Conservation (phyloP, 2,888 invertebrate genomes). For the Leptura quadrifasciata region DNA sequence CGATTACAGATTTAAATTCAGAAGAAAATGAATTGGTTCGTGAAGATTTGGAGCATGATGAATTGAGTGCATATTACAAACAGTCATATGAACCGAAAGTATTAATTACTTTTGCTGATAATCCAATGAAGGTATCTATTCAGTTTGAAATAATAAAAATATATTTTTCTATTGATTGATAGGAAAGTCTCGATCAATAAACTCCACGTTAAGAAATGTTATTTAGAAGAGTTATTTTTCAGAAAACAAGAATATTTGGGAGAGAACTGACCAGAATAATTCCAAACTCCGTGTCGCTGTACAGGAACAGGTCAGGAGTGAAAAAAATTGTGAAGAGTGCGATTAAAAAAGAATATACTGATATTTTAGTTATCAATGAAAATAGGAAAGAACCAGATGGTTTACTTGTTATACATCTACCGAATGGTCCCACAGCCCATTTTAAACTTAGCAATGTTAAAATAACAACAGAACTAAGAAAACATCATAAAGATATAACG, state of each 20-base stretch:
- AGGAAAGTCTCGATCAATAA: not conserved
- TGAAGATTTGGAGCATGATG: slow-evolving; percentile 88
- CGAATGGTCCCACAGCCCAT: slow-evolving; percentile 97
- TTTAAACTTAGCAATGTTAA: slow-evolving; percentile 95
- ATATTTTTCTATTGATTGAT: not conserved
- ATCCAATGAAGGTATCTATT: slow-evolving; percentile 81
- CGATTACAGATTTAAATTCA: slow-evolving; percentile 83
- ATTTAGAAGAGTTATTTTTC: slow-evolving; percentile 49
- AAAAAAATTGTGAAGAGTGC: slow-evolving; percentile 95
- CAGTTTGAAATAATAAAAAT: not conserved
- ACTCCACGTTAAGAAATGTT: not conserved
- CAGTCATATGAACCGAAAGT: slow-evolving; percentile 94
- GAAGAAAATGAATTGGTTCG: slow-evolving; percentile 85
- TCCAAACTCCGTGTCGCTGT: slow-evolving; percentile 92
- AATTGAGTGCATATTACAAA: slow-evolving; percentile 90
- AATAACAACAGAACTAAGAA: slow-evolving; percentile 89
- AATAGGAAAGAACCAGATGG: slow-evolving; percentile 95
- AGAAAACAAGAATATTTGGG: slow-evolving; percentile 93
- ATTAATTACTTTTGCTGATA: slow-evolving; percentile 95
- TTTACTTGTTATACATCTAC: slow-evolving; percentile 93
- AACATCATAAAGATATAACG: slow-evolving; percentile 87
- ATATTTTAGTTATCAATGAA: slow-evolving; percentile 95
- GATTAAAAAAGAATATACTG: slow-evolving; percentile 86
- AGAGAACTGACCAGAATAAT: slow-evolving; percentile 92
- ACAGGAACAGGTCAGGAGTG: slow-evolving; percentile 91